Base-by-base conservation (phyloP, 2,888 invertebrate species). In the Drosophila anceps region DNA sequence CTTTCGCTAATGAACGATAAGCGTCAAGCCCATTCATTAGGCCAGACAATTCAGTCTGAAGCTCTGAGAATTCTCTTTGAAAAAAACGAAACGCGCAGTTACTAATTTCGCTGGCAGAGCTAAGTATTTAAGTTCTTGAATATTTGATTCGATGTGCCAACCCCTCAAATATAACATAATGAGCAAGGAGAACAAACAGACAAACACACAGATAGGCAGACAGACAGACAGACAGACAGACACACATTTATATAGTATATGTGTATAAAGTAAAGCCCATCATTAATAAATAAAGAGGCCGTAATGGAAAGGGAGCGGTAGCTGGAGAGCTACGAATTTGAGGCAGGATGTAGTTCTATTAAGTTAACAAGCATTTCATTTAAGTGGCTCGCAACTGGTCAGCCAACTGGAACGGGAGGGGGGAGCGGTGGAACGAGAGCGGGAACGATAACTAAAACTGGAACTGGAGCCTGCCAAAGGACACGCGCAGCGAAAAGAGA, bases 331-430 rank as follows among this genome's bases (percentile, higher is more conserved):
- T 31, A 1, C 24, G 18, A 39, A 62, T 58, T 51, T 50, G 54
- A 65, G 57, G 68, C 68, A 46, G 53, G 35, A 63, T 77, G 78
- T 73, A 72, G 79, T 77, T 79, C 87, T 89, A 87, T 87, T 89
- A 87, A 82, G 77, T 87, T 87, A 89, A 87, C 89, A 89, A 87
- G 86, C 85, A 82, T 87, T 87, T 85, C 76, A 79, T 79, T 89
- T 87, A 78, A 88, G 84, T 87, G 87, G 75, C 67, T 72, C 69
- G 51, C 77, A 76, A 71, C 63, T 78, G 80, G 79, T 78, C 79
- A 69, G 31, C 66, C 69, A 65, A 60, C 53, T 73, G 61, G 79
- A 68, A 58, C 57, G 27, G 39, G 50, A 44, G 20, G 20, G 6
- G 39, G 39, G n/a, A n/a, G 53, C 29, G 43, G 2, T 13, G 24